Percentiles rank a stretch among this genome's conserved stretches.
phyloP scores from a whole-genome alignment of 2,113 vertebrate species.

The Bos javanicus region DNA sequence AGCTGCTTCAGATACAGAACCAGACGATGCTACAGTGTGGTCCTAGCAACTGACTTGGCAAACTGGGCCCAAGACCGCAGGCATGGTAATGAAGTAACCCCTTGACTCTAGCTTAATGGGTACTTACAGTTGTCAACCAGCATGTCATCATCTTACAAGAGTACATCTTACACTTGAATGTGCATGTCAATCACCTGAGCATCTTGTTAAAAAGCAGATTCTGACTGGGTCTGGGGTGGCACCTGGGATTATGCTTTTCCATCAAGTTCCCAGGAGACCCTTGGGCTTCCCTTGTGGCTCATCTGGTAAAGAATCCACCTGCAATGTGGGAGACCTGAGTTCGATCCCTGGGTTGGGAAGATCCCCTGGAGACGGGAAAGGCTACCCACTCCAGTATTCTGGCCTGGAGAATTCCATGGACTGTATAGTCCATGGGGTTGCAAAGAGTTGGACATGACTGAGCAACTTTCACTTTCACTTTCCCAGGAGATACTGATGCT shows the following conservation, averaged over 20 bases:
- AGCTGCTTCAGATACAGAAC: neutral
- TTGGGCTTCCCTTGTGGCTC: neutral
- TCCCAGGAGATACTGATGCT: neutral
- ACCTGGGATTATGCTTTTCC: neutral
- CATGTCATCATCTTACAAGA: neutral
- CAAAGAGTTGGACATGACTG: neutral
- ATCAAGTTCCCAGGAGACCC: neutral
- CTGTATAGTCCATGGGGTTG: neutral
- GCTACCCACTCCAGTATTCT: neutral
- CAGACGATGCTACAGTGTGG: neutral
- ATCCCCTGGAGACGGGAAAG: neutral
- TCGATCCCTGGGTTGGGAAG: rapidly evolving
- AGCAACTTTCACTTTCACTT: neutral
- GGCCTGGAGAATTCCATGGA: neutral
- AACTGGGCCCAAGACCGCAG: rapidly evolving
- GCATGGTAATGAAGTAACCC: neutral
- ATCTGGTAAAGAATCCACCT: neutral
- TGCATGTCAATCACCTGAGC: neutral
- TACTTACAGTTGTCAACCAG: neutral
- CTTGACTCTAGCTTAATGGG: neutral
- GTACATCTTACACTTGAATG: neutral
- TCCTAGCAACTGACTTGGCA: neutral
- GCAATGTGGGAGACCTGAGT: neutral
- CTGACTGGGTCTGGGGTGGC: neutral
- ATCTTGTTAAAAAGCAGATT: neutral